A percentile compares a stretch with the other conserved stretches of the same genome.
These are phyloP conservation scores for Nasonovia ribisnigri DNA, from an alignment of 2,888 invertebrate species.

Conservation along the genomic window DNA sequence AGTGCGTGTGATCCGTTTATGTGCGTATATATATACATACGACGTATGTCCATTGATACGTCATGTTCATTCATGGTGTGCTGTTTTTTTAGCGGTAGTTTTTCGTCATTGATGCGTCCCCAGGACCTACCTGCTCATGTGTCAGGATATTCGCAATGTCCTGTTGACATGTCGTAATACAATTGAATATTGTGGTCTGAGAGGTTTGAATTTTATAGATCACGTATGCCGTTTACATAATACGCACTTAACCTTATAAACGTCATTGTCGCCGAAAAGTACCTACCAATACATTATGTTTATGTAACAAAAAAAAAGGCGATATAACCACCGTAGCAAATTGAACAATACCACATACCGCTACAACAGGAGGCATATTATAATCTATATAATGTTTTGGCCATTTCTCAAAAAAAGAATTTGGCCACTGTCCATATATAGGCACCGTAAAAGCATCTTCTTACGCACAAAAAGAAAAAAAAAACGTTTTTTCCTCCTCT, in stretches of 20 bases:
- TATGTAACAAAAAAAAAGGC: constrained; percentile 16
- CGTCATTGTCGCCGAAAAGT: background rate
- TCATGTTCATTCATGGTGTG: constrained; percentile 40
- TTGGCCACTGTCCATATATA: constrained; percentile 45
- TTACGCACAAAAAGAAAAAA: background rate
- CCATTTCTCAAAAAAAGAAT: constrained; percentile 13
- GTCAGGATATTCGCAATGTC: constrained; percentile 27
- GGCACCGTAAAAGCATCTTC: background rate
- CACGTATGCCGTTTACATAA: background rate
- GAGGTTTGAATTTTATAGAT: background rate
- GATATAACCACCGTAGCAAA: constrained; percentile 50
- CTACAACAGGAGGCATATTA: background rate
- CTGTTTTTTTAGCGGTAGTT: constrained; percentile 42
- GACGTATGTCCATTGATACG: constrained; percentile 26
- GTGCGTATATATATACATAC: background rate
- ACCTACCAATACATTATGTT: background rate
- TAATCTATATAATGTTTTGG: background rate
- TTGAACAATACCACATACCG: constrained; percentile 41
- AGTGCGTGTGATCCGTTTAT: background rate
- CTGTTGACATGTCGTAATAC: constrained; percentile 44
- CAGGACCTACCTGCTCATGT: constrained; percentile 8
- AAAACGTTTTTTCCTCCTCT: background rate
- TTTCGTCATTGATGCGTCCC: background rate
- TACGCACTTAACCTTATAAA: constrained; percentile 8
- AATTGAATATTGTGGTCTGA: constrained; percentile 29